These are phyloP conservation scores for Saguinus midas DNA, from an alignment of 2,113 vertebrate species.

Conservation along the genomic window DNA sequence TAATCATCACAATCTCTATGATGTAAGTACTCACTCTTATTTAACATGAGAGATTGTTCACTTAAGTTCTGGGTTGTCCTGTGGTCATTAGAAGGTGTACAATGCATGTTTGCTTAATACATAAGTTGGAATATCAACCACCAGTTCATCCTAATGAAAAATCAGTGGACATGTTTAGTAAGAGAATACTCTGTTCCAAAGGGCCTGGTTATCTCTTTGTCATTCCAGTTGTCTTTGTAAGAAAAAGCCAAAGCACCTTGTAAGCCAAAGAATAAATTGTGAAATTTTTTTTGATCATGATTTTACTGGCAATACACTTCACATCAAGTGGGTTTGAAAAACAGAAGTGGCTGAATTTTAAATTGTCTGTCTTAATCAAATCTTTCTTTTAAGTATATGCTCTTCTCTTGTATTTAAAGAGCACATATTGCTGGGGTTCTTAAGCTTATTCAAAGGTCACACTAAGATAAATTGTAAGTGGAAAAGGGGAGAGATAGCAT, in stretches of 20 bases:
- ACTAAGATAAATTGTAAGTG: slow-evolving; percentile 28
- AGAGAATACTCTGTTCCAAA: not conserved
- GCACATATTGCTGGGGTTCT: slow-evolving; percentile 48
- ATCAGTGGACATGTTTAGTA: not conserved
- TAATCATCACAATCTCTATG: not conserved
- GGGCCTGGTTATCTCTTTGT: not conserved
- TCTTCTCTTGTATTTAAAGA: slow-evolving; percentile 62
- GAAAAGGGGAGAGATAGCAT: not conserved
- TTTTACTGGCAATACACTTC: not conserved
- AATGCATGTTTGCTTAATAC: not conserved
- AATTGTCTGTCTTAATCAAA: slow-evolving; percentile 65
- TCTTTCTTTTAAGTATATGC: slow-evolving; percentile 35
- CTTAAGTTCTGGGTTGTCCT: not conserved
- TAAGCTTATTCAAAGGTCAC: slow-evolving; percentile 72
- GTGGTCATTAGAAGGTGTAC: not conserved
- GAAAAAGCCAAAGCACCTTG: not conserved
- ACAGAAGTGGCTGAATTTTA: slow-evolving; percentile 49
- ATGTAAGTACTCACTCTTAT: not conserved
- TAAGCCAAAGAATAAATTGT: not conserved
- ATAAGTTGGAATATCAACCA: not conserved
- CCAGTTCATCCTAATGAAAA: not conserved
- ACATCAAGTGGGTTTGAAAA: not conserved
- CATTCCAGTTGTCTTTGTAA: not conserved
- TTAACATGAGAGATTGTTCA: not conserved
- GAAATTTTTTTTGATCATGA: not conserved